Evolutionary conservation across 2,797 vertebrate species (phyloP), one percentile per base, ranked within the genome.

Genomic region (Loriculus beryllinus): DNA sequence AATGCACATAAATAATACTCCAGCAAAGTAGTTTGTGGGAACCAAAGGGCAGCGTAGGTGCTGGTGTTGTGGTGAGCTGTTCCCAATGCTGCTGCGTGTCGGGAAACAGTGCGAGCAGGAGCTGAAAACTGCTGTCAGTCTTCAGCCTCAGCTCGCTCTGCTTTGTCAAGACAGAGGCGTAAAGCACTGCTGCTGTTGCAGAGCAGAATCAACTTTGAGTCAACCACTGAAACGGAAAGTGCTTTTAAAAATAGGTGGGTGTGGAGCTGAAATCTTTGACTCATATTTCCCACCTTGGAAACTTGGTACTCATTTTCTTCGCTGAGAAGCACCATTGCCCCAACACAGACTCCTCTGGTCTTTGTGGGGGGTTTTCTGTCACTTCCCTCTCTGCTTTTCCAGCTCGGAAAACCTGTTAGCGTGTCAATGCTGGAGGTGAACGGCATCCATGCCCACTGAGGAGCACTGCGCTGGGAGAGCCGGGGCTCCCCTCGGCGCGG

Each of bases 281-380:
- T 96, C 94, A 83, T 74, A 82, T 95, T 96, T 96, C 96, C 95
- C 94, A 95, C 93, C 95, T 88, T 96, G 96, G 96, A 96, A 97
- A 96, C 81, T 94, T 88, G 71, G 62, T 35, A 11, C 0, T 88
- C 67, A 3, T n/a, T 92, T 88, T 90, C 59, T 54, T 63, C 40
- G n/a, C 77, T 2, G 31, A 23, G 26, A 14, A 52, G 77, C 29
- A 45, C 17, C 68, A 28, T 5, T 47, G 59, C 78, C 74, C 3
- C 3, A 13, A 3, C 78, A 19, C 83, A 20, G 15, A 48, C 67
- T 42, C 76, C 10, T 52, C 86, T 43, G 90, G 4, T 1, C 22
- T 65, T 39, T 15, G 23, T 65, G 10, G 12, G 54, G 18, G 39
- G 2, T 22, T 23, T 75, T 51, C 48, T 33, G n/a, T 54, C 16